Conservation (phyloP, 2,113 vertebrate species). For the Gallinago media region DNA sequence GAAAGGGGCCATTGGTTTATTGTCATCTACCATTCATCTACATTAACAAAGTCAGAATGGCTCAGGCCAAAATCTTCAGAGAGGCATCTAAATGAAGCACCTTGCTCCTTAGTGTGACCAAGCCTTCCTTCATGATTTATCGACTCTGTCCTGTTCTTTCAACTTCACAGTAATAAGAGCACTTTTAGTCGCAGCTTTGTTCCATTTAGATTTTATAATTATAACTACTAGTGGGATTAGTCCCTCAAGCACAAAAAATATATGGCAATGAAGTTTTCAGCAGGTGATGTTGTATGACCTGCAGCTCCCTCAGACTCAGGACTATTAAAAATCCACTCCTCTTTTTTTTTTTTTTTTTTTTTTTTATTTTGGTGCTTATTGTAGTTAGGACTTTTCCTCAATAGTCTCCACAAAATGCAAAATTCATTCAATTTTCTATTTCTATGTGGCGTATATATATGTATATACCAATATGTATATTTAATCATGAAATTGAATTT, state of each 20-base stretch:
- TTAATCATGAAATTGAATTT: not conserved
- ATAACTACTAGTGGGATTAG: not conserved
- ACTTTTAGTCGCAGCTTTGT: not conserved
- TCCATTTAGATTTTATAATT: not conserved
- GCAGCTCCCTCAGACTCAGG: not conserved
- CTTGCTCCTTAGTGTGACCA: not conserved
- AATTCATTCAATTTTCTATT: not conserved
- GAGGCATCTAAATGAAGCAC: not conserved
- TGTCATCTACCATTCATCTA: not conserved
- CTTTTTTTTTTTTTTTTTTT: not conserved
- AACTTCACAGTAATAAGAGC: not conserved
- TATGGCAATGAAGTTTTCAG: not conserved
- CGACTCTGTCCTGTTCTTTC: not conserved
- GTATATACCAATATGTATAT: not conserved
- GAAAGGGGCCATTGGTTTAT: not conserved
- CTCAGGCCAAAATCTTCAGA: not conserved
- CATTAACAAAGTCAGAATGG: not conserved
- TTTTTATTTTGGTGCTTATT: not conserved
- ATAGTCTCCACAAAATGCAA: not conserved
- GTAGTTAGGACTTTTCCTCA: not conserved
- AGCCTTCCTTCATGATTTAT: not conserved
- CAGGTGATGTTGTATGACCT: not conserved
- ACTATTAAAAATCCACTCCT: not conserved
- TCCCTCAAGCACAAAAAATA: not conserved
- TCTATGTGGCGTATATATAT: not conserved